A percentile compares a stretch with the other conserved stretches of the same genome.
These are phyloP conservation scores for Brenthis ino DNA, from an alignment of 2,888 invertebrate species.

Conservation along the genomic window DNA sequence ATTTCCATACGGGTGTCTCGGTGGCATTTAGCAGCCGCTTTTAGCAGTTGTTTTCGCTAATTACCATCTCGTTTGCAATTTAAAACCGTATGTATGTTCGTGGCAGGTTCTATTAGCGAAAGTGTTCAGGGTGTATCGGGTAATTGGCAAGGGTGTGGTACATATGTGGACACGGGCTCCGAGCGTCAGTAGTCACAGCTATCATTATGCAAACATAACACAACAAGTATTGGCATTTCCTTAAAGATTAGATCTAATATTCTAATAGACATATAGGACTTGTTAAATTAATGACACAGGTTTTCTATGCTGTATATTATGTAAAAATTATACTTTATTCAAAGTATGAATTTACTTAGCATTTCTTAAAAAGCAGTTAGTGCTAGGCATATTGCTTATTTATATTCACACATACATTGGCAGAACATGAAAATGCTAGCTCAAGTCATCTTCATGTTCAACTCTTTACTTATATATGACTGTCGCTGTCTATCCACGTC, in stretches of 20 bases:
- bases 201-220: conserved; percentile 59
- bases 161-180: conserved; percentile 59
- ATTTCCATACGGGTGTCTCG: conserved; percentile 73
- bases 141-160: conserved; percentile 68
- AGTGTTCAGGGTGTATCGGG: conserved; percentile 65
- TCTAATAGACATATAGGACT: conserved; percentile 49
- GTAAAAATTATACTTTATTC: conserved; percentile 5
- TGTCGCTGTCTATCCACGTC: conserved; percentile 30
- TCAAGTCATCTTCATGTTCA: conserved; percentile 3
- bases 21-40: conserved; percentile 70
- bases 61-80: conserved; percentile 81
- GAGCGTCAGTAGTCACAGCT: conserved; percentile 49
- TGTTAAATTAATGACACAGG: conserved; percentile 29
- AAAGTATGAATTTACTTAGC: background rate
- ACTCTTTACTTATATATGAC: conserved; percentile 2
- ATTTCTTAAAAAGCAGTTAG: no score
- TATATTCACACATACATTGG: background rate
- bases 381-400: no score
- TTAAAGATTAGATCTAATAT: conserved; percentile 55
- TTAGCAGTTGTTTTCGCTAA: conserved; percentile 76
- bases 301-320: background rate
- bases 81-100: conserved; percentile 57
- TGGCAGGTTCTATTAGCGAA: conserved; percentile 59
- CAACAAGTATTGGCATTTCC: conserved; percentile 60
- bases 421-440: background rate